Evolutionary conservation across 2,888 invertebrate species (phyloP).

Genomic region (Mantis religiosa): DNA sequence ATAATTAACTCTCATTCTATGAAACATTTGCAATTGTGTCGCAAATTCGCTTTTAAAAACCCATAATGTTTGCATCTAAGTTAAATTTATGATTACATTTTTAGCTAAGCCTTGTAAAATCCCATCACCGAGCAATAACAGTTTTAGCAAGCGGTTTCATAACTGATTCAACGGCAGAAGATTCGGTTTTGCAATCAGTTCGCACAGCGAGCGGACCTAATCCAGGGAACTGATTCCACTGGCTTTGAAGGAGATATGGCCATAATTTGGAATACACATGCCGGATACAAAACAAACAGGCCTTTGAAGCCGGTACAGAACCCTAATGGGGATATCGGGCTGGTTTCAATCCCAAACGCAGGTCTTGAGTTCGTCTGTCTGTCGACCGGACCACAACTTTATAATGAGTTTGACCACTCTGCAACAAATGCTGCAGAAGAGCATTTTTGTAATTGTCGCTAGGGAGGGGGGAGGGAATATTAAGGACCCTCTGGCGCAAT

Average conservation of each 20-base stretch:
- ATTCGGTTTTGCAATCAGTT: neutral
- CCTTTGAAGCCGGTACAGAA: neutral
- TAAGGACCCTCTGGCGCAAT: neutral
- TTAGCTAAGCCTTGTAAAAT: too few species aligned
- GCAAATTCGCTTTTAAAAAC: too few species aligned
- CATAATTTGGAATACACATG: neutral
- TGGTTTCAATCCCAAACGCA: neutral
- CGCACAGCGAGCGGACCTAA: neutral
- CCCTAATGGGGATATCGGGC: neutral
- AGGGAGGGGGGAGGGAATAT: neutral
- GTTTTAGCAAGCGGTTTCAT: too few species aligned
- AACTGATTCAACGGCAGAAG: neutral
- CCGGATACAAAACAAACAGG: neutral
- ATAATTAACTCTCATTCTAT: too few species aligned
- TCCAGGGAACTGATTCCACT: neutral
- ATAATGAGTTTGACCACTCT: neutral
- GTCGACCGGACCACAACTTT: neutral
- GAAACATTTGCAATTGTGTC: too few species aligned
- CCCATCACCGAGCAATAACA: too few species aligned
- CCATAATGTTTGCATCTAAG: too few species aligned
- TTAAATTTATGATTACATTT: too few species aligned
- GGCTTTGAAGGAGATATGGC: neutral
- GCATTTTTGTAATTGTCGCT: neutral
- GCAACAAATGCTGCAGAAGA: neutral
- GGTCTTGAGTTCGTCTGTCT: neutral